Conservation (phyloP, 2,797 vertebrate species). For the Xiphophorus birchmanni region DNA sequence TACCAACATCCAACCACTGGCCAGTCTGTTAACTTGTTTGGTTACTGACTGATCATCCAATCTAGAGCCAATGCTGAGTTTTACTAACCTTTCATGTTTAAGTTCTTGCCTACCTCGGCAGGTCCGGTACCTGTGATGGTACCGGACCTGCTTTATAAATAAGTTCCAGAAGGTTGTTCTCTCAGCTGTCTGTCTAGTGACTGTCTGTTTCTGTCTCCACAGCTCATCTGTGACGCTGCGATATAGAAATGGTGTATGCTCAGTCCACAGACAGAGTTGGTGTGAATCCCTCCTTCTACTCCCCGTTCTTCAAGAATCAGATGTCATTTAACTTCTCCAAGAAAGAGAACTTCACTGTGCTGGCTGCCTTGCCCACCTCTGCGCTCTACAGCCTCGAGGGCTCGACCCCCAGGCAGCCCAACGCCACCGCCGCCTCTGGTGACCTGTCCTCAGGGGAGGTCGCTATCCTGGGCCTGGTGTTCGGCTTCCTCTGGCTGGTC, state of each 20-base stretch:
- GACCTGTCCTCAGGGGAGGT: conserved; percentile 80
- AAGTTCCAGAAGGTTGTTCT: background rate
- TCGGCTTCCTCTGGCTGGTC: conserved; percentile 86
- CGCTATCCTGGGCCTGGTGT: conserved; percentile 80
- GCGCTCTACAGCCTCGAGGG: conserved; percentile 47
- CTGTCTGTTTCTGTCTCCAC: conserved; percentile 39
- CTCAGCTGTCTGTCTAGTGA: background rate
- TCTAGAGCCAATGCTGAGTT: background rate
- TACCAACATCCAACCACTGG: background rate
- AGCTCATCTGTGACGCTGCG: conserved; percentile 55
- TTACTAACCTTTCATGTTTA: background rate
- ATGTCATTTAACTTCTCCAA: conserved; percentile 81
- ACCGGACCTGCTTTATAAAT: background rate
- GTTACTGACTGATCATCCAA: background rate
- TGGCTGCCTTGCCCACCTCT: conserved; percentile 50
- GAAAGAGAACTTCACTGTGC: conserved; percentile 56
- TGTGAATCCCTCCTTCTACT: conserved; percentile 66
- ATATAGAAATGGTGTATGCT: conserved; percentile 77
- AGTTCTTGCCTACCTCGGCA: background rate
- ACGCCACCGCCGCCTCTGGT: conserved; percentile 66
- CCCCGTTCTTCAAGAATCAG: conserved; percentile 65
- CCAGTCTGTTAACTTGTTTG: background rate
- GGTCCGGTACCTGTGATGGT: background rate
- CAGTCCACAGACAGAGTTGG: conserved; percentile 66
- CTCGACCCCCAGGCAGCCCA: conserved; percentile 51